Evolutionary conservation across 2,797 vertebrate species (phyloP), one percentile per base, ranked within the genome.

Genomic region (Babyrousa celebensis): DNA sequence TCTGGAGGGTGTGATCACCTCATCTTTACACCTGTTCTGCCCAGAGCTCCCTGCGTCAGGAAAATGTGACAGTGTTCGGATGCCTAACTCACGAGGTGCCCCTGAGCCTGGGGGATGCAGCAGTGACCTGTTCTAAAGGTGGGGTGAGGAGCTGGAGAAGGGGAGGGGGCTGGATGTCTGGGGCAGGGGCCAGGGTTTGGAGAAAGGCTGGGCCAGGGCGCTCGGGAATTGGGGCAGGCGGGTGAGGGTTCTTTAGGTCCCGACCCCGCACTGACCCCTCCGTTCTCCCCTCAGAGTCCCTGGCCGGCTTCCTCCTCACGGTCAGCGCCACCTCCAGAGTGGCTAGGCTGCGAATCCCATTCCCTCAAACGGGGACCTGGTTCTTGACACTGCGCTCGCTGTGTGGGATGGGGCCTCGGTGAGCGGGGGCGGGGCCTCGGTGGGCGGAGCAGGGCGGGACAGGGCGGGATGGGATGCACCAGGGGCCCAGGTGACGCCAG

Each of bases 341-440:
- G 95, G 99, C 99, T 98, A 99, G 99, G 94, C 98, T 99, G 96
- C 99, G 99, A 97, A 99, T 99, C 70, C 99, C 99, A 0, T 99
- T 99, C 96, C 99, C 99, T 1, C 99, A 99, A 98, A 99, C 99
- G 0, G 99, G 99, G 89, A 99, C 99, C 93, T 99, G 99, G 99
- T 99, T 99, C 98, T 99, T 99, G 96, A 99, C 99, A 62, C 99
- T 99, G 92, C 99, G 99, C 92, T 99, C 99, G 0, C 98, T 99
- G 3, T 99, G 99, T 56, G 98, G 98, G 96, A 98, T 98, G 0
- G 99, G 99, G 79, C 99, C 99, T 0, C 99, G 99, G 99, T 99
- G 98, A 99, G 99, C 75, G 15, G 83, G 29, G n/a, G 36, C 0
- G 20, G 3, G 6, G 65, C 6, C 1, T 9, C 48, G 27, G 15